phyloP scores from a whole-genome alignment of 1,140 invertebrate genomes.

The Liolophura sinensis region DNA sequence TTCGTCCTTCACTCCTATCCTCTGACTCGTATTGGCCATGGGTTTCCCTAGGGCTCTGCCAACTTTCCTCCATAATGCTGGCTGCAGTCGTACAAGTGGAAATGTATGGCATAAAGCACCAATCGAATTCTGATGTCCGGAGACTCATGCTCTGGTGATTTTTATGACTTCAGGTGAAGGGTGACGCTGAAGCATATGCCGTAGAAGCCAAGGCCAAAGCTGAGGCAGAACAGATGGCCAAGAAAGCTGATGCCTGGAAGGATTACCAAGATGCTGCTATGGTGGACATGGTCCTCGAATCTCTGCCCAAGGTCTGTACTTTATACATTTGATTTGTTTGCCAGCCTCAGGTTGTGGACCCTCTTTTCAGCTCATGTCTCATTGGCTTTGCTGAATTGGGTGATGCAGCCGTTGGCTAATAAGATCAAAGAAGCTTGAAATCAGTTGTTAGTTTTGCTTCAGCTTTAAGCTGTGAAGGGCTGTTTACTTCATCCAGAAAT shows the following conservation, averaged over 20 bases:
- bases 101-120: not conserved
- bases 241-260: constrained; percentile 95
- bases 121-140: not conserved
- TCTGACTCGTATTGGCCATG: no score
- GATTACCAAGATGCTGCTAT: constrained; percentile 96
- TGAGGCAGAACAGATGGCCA: constrained; percentile 94
- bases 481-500: no score
- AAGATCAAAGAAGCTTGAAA: no score
- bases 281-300: constrained; percentile 95
- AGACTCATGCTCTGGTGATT: constrained; percentile 1
- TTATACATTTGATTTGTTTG: not conserved
- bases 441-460: no score
- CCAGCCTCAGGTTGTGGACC: not conserved
- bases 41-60: no score
- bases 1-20: no score
- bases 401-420: no score
- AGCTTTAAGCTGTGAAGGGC: no score
- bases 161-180: constrained; percentile 59
- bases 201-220: constrained; percentile 92
- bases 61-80: no score
- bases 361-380: no score
- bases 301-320: constrained; percentile 83
- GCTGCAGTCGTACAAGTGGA: no score
- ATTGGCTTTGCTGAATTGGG: no score
- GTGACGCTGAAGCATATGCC: constrained; percentile 91